Evolutionary conservation across 2,888 invertebrate genomes (phyloP), one percentile per base, ranked within the genome.

Genomic region (Leucoma salicis): DNA sequence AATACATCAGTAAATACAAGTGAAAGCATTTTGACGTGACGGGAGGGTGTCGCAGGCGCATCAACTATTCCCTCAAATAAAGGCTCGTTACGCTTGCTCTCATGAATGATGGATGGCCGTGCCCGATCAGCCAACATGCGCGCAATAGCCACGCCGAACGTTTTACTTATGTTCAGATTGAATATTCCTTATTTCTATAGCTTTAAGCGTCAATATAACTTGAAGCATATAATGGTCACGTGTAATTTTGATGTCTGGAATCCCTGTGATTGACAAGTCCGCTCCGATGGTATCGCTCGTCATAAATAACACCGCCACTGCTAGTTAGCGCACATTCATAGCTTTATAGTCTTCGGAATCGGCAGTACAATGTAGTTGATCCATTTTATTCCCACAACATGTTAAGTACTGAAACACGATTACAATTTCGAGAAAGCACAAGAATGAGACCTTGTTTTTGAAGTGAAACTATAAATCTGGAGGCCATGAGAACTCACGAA

Each of bases 261-360:
- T 66, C 56, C 48, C 53, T 50, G 58, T 85, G 87, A 88, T 85
- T 85, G 89, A 89, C 89, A 88, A 88, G 88, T 86, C 79, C 84
- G 79, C 75, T 67, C 71, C 84, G 84, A 86, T 84, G 67, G 74
- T 78, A 84, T 84, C 84, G 68, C 65, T 64, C 72, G 72, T 83
- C 81, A 87, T 88, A 85, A 85, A 86, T 86, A 85, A 87, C 76
- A 70, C 77, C 77, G 82, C 82, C 82, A 82, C 78, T 57, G 74
- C 83, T 88, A 82, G 88, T 88, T 87, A 87, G 83, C 74, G 74
- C 75, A 82, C 78, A 86, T 88, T 87, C 86, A 88, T 74, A 67
- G 71, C 70, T 72, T 57, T 74, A 74, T 72, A 65, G 63, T 61
- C 58, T 59, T 60, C 54, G 67, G 61, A 60, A 62, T 48, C 44